These are phyloP conservation scores for Sinocyclocheilus anophthalmus DNA, from an alignment of 2,113 vertebrate species.

Conservation along the genomic window DNA sequence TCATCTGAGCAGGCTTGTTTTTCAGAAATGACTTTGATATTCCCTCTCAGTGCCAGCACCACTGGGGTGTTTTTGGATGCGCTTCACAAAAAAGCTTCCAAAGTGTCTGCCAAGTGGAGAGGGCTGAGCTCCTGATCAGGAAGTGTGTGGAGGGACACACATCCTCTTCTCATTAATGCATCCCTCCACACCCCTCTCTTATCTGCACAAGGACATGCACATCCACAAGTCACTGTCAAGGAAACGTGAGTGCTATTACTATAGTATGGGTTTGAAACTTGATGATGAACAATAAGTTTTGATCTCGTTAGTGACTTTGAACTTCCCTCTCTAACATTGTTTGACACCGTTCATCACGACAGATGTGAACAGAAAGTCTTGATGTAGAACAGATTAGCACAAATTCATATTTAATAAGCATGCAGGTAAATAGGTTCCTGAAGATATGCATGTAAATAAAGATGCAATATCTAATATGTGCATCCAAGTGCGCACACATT, in stretches of 20 bases:
- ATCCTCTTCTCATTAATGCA: conserved; percentile 50
- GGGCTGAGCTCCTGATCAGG: conserved; percentile 46
- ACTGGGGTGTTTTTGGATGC: conserved; percentile 36
- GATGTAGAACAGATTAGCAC: not conserved
- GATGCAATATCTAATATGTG: too few species aligned
- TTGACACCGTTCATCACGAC: not conserved
- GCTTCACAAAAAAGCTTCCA: conserved; percentile 34
- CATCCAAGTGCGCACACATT: too few species aligned
- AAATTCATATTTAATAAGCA: not conserved
- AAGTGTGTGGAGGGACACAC: conserved; percentile 49
- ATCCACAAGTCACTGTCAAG: conserved; percentile 33
- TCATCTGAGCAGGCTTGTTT: conserved; percentile 37
- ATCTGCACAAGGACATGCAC: conserved; percentile 35
- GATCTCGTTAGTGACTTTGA: not conserved
- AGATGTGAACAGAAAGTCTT: not conserved
- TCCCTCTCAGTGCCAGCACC: conserved; percentile 46
- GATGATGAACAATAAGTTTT: not conserved
- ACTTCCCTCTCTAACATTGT: not conserved
- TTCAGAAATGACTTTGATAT: conserved; percentile 43
- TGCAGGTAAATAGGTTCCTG: not conserved
- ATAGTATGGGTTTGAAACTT: not conserved
- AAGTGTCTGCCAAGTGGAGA: conserved; percentile 48
- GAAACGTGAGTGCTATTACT: not conserved
- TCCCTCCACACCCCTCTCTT: conserved; percentile 39
- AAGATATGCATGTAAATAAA: too few species aligned